These are phyloP conservation scores for Platyscapa corneri DNA, from an alignment of 1,140 invertebrate species.

Conservation along the genomic window DNA sequence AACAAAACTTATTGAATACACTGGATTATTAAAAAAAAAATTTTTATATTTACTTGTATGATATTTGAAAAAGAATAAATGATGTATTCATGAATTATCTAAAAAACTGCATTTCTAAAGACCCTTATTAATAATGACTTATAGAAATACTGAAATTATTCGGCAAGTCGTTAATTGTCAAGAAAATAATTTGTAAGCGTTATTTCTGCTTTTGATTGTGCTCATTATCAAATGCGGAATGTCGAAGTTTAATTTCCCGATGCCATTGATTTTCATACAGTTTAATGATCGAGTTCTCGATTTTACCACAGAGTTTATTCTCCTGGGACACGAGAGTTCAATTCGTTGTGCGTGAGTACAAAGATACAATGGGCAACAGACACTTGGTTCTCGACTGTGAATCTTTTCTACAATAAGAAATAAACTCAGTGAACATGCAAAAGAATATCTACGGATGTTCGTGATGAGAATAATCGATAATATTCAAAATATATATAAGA, in stretches of 20 bases:
- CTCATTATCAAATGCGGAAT: neutral
- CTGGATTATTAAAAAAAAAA: too few relatives aligned
- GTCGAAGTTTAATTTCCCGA: constrained; percentile 31
- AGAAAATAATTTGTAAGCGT: neutral
- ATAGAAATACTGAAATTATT: neutral
- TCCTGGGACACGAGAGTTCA: neutral
- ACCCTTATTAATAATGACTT: too few relatives aligned
- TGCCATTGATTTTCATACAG: constrained; percentile 37
- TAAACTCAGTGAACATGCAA: neutral
- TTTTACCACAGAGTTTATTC: constrained; percentile 21
- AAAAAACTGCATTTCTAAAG: too few relatives aligned
- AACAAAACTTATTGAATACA: too few relatives aligned
- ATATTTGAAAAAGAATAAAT: too few relatives aligned
- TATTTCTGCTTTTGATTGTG: neutral
- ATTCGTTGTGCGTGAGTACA: neutral
- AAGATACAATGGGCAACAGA: neutral
- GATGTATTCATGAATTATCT: too few relatives aligned
- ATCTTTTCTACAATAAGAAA: constrained; percentile 11
- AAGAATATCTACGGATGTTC: neutral
- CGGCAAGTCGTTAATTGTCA: neutral
- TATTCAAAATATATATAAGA: constrained; percentile 3
- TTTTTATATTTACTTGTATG: too few relatives aligned
- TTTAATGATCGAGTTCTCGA: constrained; percentile 21
- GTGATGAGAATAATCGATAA: neutral
- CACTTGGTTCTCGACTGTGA: constrained; percentile 18